These are phyloP conservation scores for Aythya fuligula DNA, from an alignment of 2,797 vertebrate species.

Conservation along the genomic window DNA sequence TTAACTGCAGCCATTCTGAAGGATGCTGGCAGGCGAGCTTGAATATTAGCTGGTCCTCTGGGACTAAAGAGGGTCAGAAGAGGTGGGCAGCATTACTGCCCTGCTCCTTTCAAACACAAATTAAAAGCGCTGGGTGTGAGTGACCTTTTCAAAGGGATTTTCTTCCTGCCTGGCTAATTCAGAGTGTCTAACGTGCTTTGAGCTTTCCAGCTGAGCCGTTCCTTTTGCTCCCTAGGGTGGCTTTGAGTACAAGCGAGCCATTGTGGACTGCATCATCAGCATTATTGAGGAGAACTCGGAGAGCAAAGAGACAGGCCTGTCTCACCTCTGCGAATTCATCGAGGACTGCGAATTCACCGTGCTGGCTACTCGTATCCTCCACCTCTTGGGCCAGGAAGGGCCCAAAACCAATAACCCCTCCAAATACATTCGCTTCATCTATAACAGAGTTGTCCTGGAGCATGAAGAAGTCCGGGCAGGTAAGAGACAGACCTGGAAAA, in stretches of 20 bases:
- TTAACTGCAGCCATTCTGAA: background rate
- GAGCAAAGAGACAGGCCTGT: constrained; percentile 84
- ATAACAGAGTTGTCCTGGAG: constrained; percentile 85
- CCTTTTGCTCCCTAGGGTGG: constrained; percentile 74
- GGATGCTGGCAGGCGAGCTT: background rate
- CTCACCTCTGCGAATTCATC: constrained; percentile 85
- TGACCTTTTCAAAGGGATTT: background rate
- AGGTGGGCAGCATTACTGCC: background rate
- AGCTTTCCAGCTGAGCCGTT: constrained; percentile 37
- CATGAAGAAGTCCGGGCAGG: constrained; percentile 86
- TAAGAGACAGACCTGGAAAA: constrained; percentile 30
- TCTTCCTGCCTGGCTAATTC: background rate
- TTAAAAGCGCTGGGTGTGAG: background rate
- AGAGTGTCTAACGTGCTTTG: background rate
- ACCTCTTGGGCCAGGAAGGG: constrained; percentile 84
- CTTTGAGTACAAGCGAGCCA: constrained; percentile 86
- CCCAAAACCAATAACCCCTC: constrained; percentile 83
- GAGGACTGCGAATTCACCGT: constrained; percentile 87
- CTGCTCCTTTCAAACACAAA: constrained; percentile 6
- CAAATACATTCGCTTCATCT: constrained; percentile 87
- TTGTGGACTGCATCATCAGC: constrained; percentile 85
- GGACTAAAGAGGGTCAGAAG: background rate
- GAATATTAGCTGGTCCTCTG: background rate
- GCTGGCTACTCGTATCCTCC: constrained; percentile 84
- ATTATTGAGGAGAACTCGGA: constrained; percentile 86